phyloP scores from a whole-genome alignment of 2,888 invertebrate species.

The Drosophila merina region DNA sequence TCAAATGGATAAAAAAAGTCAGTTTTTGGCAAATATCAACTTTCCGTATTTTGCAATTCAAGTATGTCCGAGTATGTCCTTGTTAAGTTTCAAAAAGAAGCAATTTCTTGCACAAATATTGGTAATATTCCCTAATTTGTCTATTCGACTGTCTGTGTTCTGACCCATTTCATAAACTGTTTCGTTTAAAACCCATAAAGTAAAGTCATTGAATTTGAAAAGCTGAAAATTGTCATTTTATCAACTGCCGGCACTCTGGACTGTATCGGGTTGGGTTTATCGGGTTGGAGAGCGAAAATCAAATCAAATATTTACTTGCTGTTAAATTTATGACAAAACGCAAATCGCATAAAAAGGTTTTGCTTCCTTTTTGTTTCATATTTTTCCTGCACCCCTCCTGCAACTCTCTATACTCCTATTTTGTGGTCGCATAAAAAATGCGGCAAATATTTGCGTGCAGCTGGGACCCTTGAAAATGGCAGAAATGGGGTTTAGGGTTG shows the following conservation, averaged over 20 bases:
- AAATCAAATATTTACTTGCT: conserved; percentile 74
- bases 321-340: conserved; percentile 71
- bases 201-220: conserved; percentile 43
- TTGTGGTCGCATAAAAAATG: conserved; percentile 58
- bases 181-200: conserved; percentile 23
- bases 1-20: too few species aligned
- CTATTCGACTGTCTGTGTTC: neutral
- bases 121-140: neutral
- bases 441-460: conserved; percentile 71
- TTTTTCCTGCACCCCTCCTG: conserved; percentile 5
- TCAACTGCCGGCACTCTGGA: conserved; percentile 38
- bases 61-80: too few species aligned
- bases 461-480: conserved; percentile 48
- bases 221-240: conserved; percentile 47
- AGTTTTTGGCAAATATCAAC: too few species aligned
- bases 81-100: too few species aligned
- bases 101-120: too few species aligned
- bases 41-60: too few species aligned
- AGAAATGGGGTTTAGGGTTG: neutral
- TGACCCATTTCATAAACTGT: conserved; percentile 3
- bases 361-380: neutral
- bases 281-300: conserved; percentile 33
- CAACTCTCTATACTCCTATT: conserved; percentile 5
- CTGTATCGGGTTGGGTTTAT: neutral
- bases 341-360: conserved; percentile 61